A percentile compares a stretch with the other conserved stretches of the same genome.
phyloP scores from a whole-genome alignment of 2,113 vertebrate species.

The Heteronetta atricapilla region DNA sequence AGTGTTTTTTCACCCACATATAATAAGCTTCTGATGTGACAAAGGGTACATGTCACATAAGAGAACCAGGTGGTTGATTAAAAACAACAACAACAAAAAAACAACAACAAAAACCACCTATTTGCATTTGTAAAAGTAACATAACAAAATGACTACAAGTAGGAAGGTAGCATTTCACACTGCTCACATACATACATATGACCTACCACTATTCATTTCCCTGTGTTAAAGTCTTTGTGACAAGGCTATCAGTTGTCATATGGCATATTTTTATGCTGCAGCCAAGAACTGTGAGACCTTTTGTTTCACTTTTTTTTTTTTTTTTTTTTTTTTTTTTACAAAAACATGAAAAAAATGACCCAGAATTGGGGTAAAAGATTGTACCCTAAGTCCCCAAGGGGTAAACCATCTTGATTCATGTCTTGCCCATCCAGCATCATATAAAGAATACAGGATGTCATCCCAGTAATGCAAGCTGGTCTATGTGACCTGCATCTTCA shows the following conservation, averaged over 20 bases:
- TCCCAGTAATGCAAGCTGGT: not conserved
- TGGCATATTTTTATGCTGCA: not conserved
- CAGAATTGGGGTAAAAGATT: not conserved
- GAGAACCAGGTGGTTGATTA: constrained; percentile 24
- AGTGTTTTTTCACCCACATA: constrained; percentile 29
- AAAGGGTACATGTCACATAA: constrained; percentile 33
- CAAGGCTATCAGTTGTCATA: constrained; percentile 9
- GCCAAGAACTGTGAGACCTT: constrained; percentile 6
- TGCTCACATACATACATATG: not conserved
- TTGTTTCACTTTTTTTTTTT: not conserved
- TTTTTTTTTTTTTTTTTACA: not conserved
- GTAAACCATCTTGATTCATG: constrained; percentile 16
- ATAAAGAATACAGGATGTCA: constrained; percentile 4
- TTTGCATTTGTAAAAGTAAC: constrained; percentile 56
- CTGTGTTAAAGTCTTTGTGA: not conserved
- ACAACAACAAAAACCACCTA: not conserved
- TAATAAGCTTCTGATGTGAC: not conserved
- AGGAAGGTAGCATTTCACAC: constrained; percentile 13
- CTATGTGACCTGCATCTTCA: not conserved
- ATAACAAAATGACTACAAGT: not conserved
- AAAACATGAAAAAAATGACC: not conserved
- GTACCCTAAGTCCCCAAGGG: not conserved
- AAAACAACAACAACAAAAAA: not conserved
- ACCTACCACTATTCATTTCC: constrained; percentile 14
- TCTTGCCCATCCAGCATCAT: not conserved